Conservation (phyloP, 1,140 invertebrate genomes). For the Pachypeltis micranthus region DNA sequence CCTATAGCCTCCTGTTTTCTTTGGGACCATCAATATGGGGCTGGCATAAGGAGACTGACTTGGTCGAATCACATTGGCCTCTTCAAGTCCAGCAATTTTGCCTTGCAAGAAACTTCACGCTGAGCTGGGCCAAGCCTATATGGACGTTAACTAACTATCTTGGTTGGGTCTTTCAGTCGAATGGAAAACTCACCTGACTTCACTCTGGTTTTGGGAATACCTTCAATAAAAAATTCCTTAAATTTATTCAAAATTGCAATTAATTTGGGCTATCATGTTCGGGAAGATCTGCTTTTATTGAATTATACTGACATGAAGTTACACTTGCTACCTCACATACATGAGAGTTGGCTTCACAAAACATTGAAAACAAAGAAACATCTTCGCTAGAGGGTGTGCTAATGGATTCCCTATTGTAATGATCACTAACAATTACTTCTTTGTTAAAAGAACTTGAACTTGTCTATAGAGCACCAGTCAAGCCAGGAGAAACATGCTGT, state of each 20-base stretch:
- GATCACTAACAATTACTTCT: too few species aligned
- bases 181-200: conserved; percentile 14
- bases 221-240: neutral
- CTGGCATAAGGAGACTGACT: conserved; percentile 29
- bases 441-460: too few species aligned
- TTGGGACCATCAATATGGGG: conserved; percentile 31
- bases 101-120: conserved; percentile 6
- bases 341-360: too few species aligned
- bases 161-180: conserved; percentile 8
- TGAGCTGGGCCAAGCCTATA: conserved; percentile 16
- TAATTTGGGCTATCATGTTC: neutral
- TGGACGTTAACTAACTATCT: conserved; percentile 17
- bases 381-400: too few species aligned
- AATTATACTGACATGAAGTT: too few species aligned
- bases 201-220: neutral
- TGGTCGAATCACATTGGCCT: conserved; percentile 23
- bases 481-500: too few species aligned
- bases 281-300: too few species aligned
- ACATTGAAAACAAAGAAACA: too few species aligned
- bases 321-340: too few species aligned
- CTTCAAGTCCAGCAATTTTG: conserved; percentile 16
- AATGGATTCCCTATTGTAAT: too few species aligned
- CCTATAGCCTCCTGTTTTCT: conserved; percentile 27
- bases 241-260: neutral
- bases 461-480: too few species aligned